Evolutionary conservation across 2,797 vertebrate genomes (phyloP).

Genomic region (Melanotaenia parkinsoni): DNA sequence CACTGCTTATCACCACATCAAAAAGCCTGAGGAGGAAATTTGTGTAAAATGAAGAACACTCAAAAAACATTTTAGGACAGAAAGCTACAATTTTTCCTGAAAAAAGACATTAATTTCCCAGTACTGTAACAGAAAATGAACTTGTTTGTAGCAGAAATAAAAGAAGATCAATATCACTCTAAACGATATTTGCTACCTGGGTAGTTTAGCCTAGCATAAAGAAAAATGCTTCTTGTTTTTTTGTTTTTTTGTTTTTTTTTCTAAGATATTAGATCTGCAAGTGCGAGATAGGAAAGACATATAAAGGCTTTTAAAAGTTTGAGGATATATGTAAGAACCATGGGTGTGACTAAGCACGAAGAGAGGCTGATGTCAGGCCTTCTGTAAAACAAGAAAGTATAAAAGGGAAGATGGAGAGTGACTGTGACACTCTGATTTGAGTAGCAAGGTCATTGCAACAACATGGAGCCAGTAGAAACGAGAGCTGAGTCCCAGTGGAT

Average conservation of each 20-base stretch:
- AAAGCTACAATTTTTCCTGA: not conserved
- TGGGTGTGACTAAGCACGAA: conserved; percentile 30
- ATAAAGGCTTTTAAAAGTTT: not conserved
- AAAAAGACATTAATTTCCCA: not conserved
- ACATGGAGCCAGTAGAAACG: conserved; percentile 55
- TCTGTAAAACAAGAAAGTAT: conserved; percentile 37
- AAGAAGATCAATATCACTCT: not conserved
- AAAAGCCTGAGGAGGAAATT: not conserved
- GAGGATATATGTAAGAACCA: not conserved
- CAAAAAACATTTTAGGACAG: not conserved
- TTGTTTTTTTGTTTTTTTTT: too few species aligned
- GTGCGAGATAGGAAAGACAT: not conserved
- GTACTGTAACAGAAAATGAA: not conserved
- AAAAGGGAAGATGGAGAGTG: conserved; percentile 50
- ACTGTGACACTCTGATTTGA: conserved; percentile 55
- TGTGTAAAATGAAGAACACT: not conserved
- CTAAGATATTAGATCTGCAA: not conserved
- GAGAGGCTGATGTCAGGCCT: conserved; percentile 36
- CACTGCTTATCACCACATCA: not conserved
- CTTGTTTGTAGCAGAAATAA: not conserved
- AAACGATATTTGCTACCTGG: not conserved
- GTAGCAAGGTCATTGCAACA: conserved; percentile 70
- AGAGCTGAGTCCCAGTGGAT: conserved; percentile 61
- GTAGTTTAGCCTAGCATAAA: not conserved
- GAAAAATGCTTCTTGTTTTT: not conserved